Conservation (phyloP, 2,888 invertebrate genomes). For the Hyposoter dolosus region DNA sequence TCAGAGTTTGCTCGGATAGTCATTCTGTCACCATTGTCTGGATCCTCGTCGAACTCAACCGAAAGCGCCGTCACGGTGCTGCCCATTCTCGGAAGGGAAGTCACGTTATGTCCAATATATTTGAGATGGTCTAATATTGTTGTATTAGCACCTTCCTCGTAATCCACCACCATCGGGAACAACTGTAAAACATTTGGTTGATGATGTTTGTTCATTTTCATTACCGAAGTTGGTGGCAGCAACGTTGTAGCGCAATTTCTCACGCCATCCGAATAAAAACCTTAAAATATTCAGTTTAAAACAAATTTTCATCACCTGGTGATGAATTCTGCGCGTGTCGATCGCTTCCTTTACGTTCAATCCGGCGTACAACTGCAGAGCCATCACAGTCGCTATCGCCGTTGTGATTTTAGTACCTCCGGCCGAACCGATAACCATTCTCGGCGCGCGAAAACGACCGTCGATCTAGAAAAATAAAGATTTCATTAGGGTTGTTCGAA, state of each 20-base stretch:
- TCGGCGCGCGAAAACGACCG: too few relatives aligned
- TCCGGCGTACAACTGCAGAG: slow-evolving; percentile 89
- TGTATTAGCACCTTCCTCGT: slow-evolving; percentile 74
- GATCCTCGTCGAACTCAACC: neutral
- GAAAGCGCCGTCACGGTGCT: slow-evolving; percentile 79
- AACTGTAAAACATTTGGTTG: neutral
- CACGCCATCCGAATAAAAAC: too few relatives aligned
- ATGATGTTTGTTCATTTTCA: neutral
- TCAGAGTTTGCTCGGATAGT: slow-evolving; percentile 77
- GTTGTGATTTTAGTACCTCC: slow-evolving; percentile 96
- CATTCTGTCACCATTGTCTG: slow-evolving; percentile 1
- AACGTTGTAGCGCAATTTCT: too few relatives aligned
- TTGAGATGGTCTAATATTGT: neutral
- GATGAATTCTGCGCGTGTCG: slow-evolving; percentile 83
- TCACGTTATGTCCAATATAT: slow-evolving; percentile 74
- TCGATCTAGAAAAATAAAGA: too few relatives aligned
- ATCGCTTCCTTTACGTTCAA: slow-evolving; percentile 89
- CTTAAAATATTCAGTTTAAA: neutral
- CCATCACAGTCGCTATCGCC: slow-evolving; percentile 88
- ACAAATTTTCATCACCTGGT: neutral
- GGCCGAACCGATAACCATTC: slow-evolving; percentile 85
- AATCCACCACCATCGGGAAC: slow-evolving; percentile 77
- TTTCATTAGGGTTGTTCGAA: neutral
- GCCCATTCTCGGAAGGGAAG: slow-evolving; percentile 77
- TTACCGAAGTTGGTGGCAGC: too few relatives aligned